Evolutionary conservation across 2,888 invertebrate genomes (phyloP), one percentile per base, ranked within the genome.

Genomic region (Cabera pusaria): DNA sequence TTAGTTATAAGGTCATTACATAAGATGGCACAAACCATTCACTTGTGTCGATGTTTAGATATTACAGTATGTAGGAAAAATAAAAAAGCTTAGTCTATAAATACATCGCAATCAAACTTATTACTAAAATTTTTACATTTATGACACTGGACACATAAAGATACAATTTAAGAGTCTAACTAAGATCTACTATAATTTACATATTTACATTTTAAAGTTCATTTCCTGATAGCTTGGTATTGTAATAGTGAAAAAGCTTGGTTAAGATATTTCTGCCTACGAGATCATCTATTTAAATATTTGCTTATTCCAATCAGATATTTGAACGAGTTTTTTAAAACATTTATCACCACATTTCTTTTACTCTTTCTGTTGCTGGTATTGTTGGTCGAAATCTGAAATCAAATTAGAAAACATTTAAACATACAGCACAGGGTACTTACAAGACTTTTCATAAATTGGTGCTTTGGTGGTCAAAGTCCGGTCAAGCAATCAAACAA

Each of bases 321-420:
- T 29, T 8, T 17, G 6, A 20, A 16, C 11, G 14, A 14, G 14
- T 14, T 14, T 14, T 14, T 4, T 4, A 14, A 2, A 14, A 14
- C 5, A 19, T 6, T 12, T 26, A 24, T 89, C 78, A 91, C 91
- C 91, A 91, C 90, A 91, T 90, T 42, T 90, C 90, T 57, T 90
- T 90, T 10, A 90, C 81, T 64, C 90, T 77, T 57, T 90, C 90
- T 7, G 87, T 65, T 5, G 85, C 81, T 16, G 88, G 85, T 53
- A 87, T 68, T 56, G 88, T 85, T 23, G 85, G 85, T 33, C 90
- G 84, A 58, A 82, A 87, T 59, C 90, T 90, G 76, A 1, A 64
- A 73, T 45, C 31, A 21, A 38, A n/a, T n/a, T n/a, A n/a, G n/a
- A n/a, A n/a, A n/a, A n/a, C n/a, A n/a, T n/a, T n/a, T n/a, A n/a